Conservation (phyloP, 2,113 vertebrate genomes). For the Falcunculus frontatus region DNA sequence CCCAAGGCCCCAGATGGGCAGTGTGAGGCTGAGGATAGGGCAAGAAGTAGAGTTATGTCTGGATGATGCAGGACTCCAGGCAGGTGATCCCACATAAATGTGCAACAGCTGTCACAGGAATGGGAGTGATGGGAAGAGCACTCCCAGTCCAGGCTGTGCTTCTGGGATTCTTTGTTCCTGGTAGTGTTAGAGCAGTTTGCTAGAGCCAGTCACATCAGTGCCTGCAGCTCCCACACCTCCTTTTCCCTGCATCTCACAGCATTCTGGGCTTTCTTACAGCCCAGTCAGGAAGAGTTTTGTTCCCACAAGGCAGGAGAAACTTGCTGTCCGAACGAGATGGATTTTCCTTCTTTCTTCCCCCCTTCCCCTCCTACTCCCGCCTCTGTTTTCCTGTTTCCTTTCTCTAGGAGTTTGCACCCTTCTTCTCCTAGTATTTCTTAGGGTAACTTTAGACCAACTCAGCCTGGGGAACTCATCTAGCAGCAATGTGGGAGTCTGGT, state of each 20-base stretch:
- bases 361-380: no score
- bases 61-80: neutral
- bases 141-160: neutral
- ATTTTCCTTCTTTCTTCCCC: neutral
- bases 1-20: neutral
- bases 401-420: neutral
- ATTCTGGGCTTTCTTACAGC: neutral
- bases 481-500: neutral
- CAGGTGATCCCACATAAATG: neutral
- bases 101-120: neutral
- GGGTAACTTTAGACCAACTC: neutral
- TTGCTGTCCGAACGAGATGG: neutral
- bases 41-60: neutral
- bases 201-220: neutral
- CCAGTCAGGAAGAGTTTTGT: neutral
- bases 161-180: neutral
- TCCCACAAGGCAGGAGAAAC: neutral
- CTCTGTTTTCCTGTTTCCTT: neutral
- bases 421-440: neutral
- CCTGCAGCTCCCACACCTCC: neutral
- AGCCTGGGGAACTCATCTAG: neutral
- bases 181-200: neutral
- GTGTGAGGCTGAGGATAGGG: neutral
- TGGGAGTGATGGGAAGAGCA: neutral
- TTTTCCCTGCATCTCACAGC: neutral